A percentile compares a stretch with the other conserved stretches of the same genome.
These are phyloP conservation scores for Limosa lapponica DNA, from an alignment of 2,797 vertebrate species.

Conservation along the genomic window DNA sequence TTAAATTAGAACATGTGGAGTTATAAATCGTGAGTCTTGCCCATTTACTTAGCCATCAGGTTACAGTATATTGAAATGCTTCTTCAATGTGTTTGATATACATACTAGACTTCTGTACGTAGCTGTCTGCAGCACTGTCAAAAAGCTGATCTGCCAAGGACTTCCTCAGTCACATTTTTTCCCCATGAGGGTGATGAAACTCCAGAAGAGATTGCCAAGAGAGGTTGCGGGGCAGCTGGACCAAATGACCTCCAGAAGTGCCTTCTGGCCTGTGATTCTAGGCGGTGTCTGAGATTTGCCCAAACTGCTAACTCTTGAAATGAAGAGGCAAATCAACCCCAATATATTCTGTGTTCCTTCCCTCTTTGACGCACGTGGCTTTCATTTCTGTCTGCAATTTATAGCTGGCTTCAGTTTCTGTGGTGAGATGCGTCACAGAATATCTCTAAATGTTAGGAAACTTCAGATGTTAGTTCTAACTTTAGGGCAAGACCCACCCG, in stretches of 20 bases:
- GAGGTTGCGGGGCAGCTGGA: not conserved
- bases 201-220: not conserved
- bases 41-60: not conserved
- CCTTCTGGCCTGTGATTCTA: not conserved
- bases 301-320: not conserved
- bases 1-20: not conserved
- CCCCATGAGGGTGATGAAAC: not conserved
- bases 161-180: not conserved
- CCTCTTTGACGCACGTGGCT: not conserved
- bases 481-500: not conserved
- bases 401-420: not conserved
- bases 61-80: not conserved
- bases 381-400: not conserved
- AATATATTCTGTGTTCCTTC: not conserved
- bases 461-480: not conserved
- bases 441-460: not conserved
- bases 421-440: not conserved
- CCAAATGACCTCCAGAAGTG: not conserved
- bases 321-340: not conserved
- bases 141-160: not conserved
- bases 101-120: fast-evolving
- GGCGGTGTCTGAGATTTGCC: not conserved
- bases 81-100: not conserved
- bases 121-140: not conserved
- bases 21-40: not conserved